Evolutionary conservation across 37 sponge, comb jelly and placozoan species (phyloP).

Genomic region (Sycon ciliatum): DNA sequence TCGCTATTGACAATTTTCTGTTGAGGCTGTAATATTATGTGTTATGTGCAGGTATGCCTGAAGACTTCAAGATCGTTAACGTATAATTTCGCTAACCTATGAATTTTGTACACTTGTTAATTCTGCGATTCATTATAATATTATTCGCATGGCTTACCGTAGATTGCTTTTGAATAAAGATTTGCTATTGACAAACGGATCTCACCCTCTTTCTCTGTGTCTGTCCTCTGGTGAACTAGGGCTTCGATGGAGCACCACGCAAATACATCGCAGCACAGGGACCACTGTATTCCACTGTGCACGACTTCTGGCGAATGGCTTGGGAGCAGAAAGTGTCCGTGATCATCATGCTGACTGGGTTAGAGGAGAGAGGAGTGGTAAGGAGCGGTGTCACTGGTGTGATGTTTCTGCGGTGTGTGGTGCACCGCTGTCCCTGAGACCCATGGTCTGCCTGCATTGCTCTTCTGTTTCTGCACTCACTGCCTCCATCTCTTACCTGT

Average conservation of each 20-base stretch:
- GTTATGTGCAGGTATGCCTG: too few species aligned
- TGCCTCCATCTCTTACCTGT: background rate
- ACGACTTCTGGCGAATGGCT: constrained; percentile 55
- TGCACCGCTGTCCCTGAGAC: background rate
- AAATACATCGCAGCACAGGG: constrained; percentile 56
- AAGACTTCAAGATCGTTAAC: too few species aligned
- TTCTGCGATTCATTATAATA: too few species aligned
- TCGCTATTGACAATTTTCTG: too few species aligned
- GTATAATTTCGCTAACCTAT: too few species aligned
- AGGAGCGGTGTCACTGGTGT: background rate
- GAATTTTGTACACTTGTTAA: too few species aligned
- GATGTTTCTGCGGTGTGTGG: background rate
- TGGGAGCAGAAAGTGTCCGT: constrained; percentile 43
- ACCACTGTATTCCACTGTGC: constrained; percentile 35
- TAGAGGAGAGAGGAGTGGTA: constrained; percentile 33
- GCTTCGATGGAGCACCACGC: constrained; percentile 29
- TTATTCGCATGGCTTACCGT: too few species aligned
- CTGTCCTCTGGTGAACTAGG: constrained; percentile 5
- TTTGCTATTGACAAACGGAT: too few species aligned
- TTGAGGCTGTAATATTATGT: too few species aligned
- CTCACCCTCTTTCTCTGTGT: background rate
- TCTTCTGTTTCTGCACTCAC: background rate
- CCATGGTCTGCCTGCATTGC: background rate
- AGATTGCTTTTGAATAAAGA: too few species aligned
- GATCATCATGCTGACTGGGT: constrained; percentile 45